Percentiles rank a stretch among this genome's conserved stretches.
These are phyloP conservation scores for Electrona antarctica DNA, from an alignment of 2,113 vertebrate species.

Conservation along the genomic window DNA sequence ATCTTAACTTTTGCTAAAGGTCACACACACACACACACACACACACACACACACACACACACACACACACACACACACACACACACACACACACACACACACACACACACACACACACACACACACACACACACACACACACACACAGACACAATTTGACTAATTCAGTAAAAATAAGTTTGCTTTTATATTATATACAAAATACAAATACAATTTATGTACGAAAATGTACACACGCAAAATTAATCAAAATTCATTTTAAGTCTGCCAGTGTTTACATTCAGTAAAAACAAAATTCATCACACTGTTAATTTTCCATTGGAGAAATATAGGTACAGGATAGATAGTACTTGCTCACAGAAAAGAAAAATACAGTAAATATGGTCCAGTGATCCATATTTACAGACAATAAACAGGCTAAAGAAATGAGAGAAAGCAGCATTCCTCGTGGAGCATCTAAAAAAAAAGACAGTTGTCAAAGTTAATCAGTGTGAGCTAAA, in stretches of 20 bases:
- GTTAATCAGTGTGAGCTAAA: constrained; percentile 51
- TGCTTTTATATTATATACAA: constrained; percentile 84
- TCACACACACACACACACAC: too few species aligned
- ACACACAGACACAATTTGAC: constrained; percentile 10
- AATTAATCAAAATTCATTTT: constrained; percentile 44
- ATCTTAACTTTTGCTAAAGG: too few species aligned
- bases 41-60: too few species aligned
- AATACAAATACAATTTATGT: constrained; percentile 84
- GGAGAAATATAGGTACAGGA: constrained; percentile 63
- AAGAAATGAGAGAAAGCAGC: constrained; percentile 24
- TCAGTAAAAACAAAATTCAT: constrained; percentile 74
- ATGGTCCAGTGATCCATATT: constrained; percentile 49
- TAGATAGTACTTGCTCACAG: constrained; percentile 62
- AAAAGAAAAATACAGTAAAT: constrained; percentile 55
- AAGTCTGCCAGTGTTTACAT: constrained; percentile 75
- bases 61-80: too few species aligned
- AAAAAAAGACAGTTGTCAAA: constrained; percentile 28
- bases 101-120: too few species aligned
- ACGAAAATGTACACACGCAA: constrained; percentile 84
- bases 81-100: too few species aligned
- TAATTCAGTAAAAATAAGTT: constrained; percentile 81
- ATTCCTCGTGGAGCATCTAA: constrained; percentile 8
- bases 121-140: constrained; percentile 1
- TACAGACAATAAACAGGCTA: constrained; percentile 44
- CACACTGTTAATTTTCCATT: constrained; percentile 75